Evolutionary conservation across 2,113 vertebrate species (phyloP), one percentile per base, ranked within the genome.

Genomic region (Pedetes capensis): DNA sequence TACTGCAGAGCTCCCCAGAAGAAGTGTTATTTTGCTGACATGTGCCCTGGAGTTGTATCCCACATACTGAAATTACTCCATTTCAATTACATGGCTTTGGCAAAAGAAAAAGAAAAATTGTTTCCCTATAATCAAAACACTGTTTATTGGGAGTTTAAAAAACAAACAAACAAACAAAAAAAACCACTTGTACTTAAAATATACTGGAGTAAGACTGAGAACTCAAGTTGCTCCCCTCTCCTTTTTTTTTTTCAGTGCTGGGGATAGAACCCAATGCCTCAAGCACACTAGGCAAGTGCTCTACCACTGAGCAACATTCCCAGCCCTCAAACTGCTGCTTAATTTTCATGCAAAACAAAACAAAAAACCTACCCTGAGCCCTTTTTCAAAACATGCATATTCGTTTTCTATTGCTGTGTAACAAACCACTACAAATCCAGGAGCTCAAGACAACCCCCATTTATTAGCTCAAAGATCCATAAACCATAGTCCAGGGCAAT

Each of bases 51-150:
- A 42, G 27, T 57, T 69, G 39, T 61, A 49, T 69, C 34, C 61
- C 22, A 89, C 16, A 81, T 23, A 86, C 59, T 69, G 53, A 90
- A 51, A n/a, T n/a, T n/a, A n/a, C n/a, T n/a, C n/a, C n/a, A 69
- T 87, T 96, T 87, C 75, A 82, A 87, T 20, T 69, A 63, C 42
- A 42, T 55, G 61, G 69, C 59, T 85, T 80, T 47, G 29, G 37
- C 44, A 51, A 93, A 82, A 84, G 17, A 92, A 66, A 92, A 72
- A 94, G 13, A 83, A 87, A 95, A 93, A 34, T 0, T 64, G n/a
- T 57, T 80, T 14, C 63, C 53, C 10, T n/a, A n/a, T 22, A 71
- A 51, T 66, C 55, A 59, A 32, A 59, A 84, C 55, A 57, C 4
- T 68, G 69, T 59, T 81, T 81, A 71, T 79, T 74, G 44, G 14